phyloP scores from a whole-genome alignment of 2,797 vertebrate genomes.

The Tarsius wallacei region DNA sequence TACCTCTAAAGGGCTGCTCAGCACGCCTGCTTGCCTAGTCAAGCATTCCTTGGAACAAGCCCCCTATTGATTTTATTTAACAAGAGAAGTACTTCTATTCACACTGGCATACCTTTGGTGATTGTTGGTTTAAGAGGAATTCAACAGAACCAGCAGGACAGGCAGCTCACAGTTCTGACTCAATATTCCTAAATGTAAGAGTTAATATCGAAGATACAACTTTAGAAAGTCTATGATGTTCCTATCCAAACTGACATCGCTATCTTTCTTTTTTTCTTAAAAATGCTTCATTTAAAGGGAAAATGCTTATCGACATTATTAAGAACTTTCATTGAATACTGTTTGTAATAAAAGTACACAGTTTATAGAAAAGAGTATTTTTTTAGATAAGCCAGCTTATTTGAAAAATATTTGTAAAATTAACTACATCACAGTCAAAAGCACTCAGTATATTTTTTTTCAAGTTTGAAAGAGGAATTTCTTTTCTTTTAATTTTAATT shows the following conservation, averaged over 20 bases:
- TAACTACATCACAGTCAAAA: not conserved
- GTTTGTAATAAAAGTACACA: not conserved
- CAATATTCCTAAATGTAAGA: not conserved
- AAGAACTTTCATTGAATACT: not conserved
- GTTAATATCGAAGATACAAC: not conserved
- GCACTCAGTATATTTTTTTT: not conserved
- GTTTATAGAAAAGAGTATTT: not conserved
- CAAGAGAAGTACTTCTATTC: not conserved
- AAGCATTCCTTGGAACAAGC: not conserved
- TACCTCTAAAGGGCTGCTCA: conserved; percentile 40
- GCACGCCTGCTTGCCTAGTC: not conserved
- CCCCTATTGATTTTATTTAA: conserved; percentile 55
- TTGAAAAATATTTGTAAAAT: not conserved
- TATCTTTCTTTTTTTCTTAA: not conserved
- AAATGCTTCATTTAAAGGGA: conserved; percentile 8
- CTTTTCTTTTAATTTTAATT: no score
- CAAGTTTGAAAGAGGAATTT: no score
- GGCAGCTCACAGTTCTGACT: not conserved
- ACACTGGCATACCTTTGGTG: not conserved
- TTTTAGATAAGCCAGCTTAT: not conserved
- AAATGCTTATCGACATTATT: not conserved
- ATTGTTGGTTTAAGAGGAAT: conserved; percentile 55
- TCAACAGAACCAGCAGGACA: conserved; percentile 45
- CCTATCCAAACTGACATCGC: not conserved
- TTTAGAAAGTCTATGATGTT: not conserved